A percentile compares a stretch with the other conserved stretches of the same genome.
Evolutionary conservation across 2,888 invertebrate genomes (phyloP).

Genomic region (Bellardia bayeri): DNA sequence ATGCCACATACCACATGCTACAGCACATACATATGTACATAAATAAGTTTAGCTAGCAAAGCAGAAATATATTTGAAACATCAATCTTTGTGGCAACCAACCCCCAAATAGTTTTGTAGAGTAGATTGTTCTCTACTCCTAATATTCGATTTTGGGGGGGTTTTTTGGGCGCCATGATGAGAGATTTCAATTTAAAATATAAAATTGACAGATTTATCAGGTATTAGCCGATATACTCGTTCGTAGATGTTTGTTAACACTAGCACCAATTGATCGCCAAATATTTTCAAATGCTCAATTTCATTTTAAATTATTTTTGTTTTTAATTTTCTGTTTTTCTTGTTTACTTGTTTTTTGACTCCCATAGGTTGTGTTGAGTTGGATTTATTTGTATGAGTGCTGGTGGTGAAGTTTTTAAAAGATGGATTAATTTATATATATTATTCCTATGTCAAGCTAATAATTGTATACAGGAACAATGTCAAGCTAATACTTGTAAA

Average conservation of each 20-base stretch:
- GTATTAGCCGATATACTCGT: constrained; percentile 79
- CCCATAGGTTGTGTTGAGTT: constrained; percentile 3
- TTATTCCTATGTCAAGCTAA: too few species aligned
- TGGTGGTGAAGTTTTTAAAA: background rate
- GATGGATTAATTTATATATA: too few species aligned
- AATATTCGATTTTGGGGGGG: background rate
- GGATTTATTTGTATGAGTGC: constrained; percentile 19
- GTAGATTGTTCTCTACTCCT: background rate
- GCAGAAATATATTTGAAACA: constrained; percentile 29
- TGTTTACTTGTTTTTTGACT: constrained; percentile 37
- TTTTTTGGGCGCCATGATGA: constrained; percentile 77
- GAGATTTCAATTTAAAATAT: constrained; percentile 79
- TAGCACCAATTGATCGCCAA: constrained; percentile 68
- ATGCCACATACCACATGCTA: constrained; percentile 30
- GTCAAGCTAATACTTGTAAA: too few species aligned
- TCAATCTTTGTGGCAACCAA: constrained; percentile 38
- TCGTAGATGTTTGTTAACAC: constrained; percentile 72
- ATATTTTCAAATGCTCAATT: constrained; percentile 51
- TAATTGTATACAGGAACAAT: too few species aligned
- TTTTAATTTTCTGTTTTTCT: constrained; percentile 38
- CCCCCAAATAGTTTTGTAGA: constrained; percentile 47
- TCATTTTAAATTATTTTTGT: background rate
- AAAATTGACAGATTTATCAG: constrained; percentile 83
- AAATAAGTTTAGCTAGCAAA: constrained; percentile 19
- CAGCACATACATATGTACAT: background rate